phyloP scores from a whole-genome alignment of 2,113 vertebrate genomes.

The Felis chaus region DNA sequence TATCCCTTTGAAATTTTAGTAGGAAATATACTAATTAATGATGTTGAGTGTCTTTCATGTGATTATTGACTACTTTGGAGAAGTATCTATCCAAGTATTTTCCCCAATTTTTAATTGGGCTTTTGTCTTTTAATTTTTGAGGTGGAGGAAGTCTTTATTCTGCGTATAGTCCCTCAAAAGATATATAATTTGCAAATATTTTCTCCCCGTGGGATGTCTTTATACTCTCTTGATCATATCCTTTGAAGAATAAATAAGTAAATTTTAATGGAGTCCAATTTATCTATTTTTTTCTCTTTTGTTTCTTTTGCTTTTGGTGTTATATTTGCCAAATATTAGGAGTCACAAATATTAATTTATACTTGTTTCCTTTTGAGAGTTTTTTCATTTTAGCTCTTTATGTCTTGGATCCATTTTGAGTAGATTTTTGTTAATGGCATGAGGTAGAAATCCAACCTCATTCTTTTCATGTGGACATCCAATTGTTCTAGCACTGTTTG shows the following conservation, averaged over 20 bases:
- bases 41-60: neutral
- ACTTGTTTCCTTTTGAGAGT: neutral
- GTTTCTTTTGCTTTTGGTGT: neutral
- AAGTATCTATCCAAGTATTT: neutral
- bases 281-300: neutral
- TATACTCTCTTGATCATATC: neutral
- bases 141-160: neutral
- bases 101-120: neutral
- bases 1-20: neutral
- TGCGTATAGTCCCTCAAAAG: neutral
- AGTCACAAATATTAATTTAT: neutral
- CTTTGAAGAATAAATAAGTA: neutral
- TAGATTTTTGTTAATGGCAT: neutral
- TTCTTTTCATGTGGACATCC: neutral
- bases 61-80: neutral
- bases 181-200: neutral
- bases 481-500: neutral
- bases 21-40: neutral
- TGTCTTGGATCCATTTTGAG: neutral
- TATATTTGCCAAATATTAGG: neutral
- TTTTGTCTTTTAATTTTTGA: neutral
- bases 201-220: neutral
- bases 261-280: neutral
- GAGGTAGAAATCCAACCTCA: neutral
- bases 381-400: neutral